phyloP scores from a whole-genome alignment of 2,888 invertebrate genomes.

The Ariolimax columbianus region DNA sequence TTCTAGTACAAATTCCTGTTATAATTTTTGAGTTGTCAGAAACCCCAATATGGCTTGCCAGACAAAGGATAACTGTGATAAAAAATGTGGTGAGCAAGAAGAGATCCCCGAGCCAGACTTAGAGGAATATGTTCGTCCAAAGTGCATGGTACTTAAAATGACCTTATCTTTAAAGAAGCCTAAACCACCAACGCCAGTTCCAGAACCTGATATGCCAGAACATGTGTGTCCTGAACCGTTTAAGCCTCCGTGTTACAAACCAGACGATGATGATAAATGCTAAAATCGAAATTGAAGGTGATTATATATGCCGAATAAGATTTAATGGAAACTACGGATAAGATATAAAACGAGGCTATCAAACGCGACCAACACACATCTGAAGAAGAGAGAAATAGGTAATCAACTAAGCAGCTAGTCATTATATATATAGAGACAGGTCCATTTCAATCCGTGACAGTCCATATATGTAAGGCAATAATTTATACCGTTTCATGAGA shows the following conservation, averaged over 20 bases:
- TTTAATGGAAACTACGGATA: not conserved
- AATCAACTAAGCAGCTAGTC: too few relatives aligned
- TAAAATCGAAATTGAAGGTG: not conserved
- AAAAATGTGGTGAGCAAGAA: not conserved
- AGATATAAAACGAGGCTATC: not conserved
- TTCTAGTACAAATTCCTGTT: not conserved
- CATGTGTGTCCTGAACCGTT: not conserved
- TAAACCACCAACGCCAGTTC: constrained; percentile 26
- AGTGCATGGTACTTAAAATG: not conserved
- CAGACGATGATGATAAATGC: not conserved
- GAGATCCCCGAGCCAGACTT: not conserved
- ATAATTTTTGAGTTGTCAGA: not conserved
- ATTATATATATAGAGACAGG: too few relatives aligned
- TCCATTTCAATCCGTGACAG: too few relatives aligned
- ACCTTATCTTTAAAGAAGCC: constrained; percentile 5
- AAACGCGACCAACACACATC: too few relatives aligned
- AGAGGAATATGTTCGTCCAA: not conserved
- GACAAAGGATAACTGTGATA: not conserved
- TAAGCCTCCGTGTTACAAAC: not conserved
- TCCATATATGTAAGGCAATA: too few relatives aligned
- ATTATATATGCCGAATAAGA: not conserved
- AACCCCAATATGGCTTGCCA: not conserved
- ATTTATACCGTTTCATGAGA: too few relatives aligned
- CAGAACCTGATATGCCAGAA: constrained; percentile 33
- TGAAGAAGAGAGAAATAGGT: too few relatives aligned